Percentiles rank a stretch among this genome's conserved stretches.
phyloP scores from a whole-genome alignment of 2,113 vertebrate genomes.

The Nyctereutes procyonoides region DNA sequence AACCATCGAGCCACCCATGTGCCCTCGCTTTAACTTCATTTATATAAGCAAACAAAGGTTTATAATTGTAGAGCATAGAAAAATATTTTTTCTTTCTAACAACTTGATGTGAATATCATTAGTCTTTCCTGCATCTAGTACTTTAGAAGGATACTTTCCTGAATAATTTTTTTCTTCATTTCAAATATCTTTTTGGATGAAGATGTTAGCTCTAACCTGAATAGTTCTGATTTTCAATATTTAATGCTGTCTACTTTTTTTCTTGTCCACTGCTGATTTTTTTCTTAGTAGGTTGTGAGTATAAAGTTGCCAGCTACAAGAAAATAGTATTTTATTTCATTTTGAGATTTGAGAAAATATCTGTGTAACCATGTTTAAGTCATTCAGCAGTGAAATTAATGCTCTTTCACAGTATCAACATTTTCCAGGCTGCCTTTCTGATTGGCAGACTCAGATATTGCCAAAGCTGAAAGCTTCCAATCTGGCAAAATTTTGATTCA shows the following conservation, averaged over 20 bases:
- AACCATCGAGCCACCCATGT: no score
- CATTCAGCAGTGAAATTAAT: background rate
- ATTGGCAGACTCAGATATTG: background rate
- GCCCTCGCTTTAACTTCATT: background rate
- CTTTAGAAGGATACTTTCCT: background rate
- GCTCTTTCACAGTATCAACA: background rate
- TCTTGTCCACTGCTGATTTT: background rate
- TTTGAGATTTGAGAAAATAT: background rate
- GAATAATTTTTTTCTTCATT: background rate
- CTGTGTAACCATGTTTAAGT: background rate
- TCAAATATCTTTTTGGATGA: background rate
- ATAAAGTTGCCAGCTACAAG: background rate
- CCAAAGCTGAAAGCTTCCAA: background rate
- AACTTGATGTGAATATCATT: background rate
- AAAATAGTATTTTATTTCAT: background rate
- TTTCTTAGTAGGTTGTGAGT: background rate
- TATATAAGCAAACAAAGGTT: background rate
- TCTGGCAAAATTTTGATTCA: background rate
- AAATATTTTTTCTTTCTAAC: background rate
- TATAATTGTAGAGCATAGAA: background rate
- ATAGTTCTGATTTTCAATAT: background rate
- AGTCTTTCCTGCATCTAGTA: background rate
- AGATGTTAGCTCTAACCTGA: background rate
- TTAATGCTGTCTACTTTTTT: background rate
- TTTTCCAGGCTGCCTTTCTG: background rate